A percentile compares a stretch with the other conserved stretches of the same genome.
Conservation (phyloP, 2,113 vertebrate species). For the Austrofundulus limnaeus region DNA sequence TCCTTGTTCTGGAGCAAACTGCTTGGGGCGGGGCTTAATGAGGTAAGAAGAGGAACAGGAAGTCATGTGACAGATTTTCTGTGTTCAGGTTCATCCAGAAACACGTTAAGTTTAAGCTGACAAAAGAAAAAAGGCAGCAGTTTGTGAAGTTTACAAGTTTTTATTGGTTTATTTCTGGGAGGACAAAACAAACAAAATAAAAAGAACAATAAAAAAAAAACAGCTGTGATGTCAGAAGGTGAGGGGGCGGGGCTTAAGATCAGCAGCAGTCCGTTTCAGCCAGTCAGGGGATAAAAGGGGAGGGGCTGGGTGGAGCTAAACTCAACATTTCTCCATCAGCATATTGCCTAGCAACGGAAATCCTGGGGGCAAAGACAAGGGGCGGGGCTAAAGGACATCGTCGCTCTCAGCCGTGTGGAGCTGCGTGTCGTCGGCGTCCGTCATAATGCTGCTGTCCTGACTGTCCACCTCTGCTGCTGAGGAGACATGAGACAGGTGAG, state of each 20-base stretch:
- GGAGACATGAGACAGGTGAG: no score
- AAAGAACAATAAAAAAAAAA: conserved; percentile 62
- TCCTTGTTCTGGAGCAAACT: no score
- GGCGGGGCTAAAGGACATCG: conserved; percentile 84
- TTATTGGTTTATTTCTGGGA: conserved; percentile 65
- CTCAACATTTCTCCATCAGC: conserved; percentile 24
- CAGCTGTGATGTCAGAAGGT: conserved; percentile 41
- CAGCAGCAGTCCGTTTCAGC: conserved; percentile 63
- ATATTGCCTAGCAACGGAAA: conserved; percentile 51
- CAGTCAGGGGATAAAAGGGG: conserved; percentile 8
- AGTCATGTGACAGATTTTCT: no score
- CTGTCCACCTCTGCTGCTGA: conserved; percentile 85
- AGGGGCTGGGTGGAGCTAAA: conserved; percentile 26
- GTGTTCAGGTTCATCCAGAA: no score
- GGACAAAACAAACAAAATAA: conserved; percentile 68
- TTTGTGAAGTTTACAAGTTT: conserved; percentile 41
- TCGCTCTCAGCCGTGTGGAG: conserved; percentile 96
- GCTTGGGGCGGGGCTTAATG: no score
- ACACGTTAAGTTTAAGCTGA: no score
- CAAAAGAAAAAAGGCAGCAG: conserved; percentile 4
- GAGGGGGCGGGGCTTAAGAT: conserved; percentile 18
- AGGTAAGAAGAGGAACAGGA: no score
- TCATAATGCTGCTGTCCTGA: conserved; percentile 96
- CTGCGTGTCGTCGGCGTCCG: conserved; percentile 95
- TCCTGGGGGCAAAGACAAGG: background rate